Evolutionary conservation across 2,797 vertebrate species (phyloP).

Genomic region (Danio aesculapii): DNA sequence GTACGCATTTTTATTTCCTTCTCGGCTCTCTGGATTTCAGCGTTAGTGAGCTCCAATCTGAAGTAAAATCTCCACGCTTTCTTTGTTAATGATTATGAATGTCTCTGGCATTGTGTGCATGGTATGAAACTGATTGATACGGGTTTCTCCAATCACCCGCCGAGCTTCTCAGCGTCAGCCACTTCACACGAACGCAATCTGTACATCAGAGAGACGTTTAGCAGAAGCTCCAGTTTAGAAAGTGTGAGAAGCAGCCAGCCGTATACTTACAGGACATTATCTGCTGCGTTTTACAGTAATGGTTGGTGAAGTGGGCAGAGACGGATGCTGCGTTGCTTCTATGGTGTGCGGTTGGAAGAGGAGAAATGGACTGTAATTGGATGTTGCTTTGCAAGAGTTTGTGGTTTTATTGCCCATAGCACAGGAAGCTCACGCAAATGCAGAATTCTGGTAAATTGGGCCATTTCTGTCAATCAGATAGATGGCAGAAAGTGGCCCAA

Average conservation of each 20-base stretch:
- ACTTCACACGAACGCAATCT: not conserved
- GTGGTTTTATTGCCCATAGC: not conserved
- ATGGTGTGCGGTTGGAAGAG: not conserved
- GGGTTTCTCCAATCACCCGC: not conserved
- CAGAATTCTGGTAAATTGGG: not conserved
- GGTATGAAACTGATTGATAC: no score
- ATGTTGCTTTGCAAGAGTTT: not conserved
- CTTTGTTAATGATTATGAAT: slow-evolving; percentile 12
- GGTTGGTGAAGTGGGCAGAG: slow-evolving; percentile 22
- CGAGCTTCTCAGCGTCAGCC: not conserved
- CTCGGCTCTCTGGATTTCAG: not conserved
- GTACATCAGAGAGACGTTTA: not conserved
- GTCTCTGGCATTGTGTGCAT: no score
- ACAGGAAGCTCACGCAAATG: not conserved
- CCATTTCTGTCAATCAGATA: slow-evolving; percentile 17
- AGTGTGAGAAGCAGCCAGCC: not conserved
- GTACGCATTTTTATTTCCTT: not conserved
- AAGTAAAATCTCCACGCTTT: slow-evolving; percentile 4
- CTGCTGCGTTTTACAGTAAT: slow-evolving; percentile 10
- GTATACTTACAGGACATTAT: slow-evolving; percentile 20
- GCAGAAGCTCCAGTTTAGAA: not conserved
- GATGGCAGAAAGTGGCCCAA: slow-evolving; percentile 1
- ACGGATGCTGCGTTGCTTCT: not conserved
- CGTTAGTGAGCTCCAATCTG: not conserved
- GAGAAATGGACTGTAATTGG: slow-evolving; percentile 38